phyloP scores from a whole-genome alignment of 2,888 invertebrate genomes.

The Meta bourneti region DNA sequence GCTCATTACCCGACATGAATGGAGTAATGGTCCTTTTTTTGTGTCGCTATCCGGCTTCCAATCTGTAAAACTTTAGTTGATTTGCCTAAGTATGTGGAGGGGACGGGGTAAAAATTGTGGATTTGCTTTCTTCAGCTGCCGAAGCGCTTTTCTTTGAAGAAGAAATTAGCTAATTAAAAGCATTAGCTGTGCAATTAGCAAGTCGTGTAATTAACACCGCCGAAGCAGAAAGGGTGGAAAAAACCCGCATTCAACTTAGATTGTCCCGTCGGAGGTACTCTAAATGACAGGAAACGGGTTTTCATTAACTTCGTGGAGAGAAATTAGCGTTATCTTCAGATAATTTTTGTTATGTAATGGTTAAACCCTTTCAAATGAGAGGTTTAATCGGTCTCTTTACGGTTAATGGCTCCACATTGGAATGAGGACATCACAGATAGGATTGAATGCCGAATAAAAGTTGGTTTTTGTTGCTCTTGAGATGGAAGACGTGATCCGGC shows the following conservation, averaged over 20 bases:
- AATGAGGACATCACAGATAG: not conserved
- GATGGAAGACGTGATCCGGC: not conserved
- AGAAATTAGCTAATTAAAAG: not conserved
- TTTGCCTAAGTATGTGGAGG: constrained; percentile 35
- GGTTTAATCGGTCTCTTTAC: constrained; percentile 9
- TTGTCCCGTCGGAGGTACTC: not conserved
- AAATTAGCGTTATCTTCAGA: constrained; percentile 47
- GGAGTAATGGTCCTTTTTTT: constrained; percentile 73
- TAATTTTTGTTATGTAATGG: constrained; percentile 53
- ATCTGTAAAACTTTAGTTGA: constrained; percentile 68
- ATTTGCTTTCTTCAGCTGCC: not conserved
- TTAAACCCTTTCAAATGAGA: constrained; percentile 43
- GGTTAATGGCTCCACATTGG: constrained; percentile 15
- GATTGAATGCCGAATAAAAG: not conserved
- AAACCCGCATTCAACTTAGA: not conserved
- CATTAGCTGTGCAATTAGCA: not conserved
- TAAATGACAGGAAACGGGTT: not conserved
- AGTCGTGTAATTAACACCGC: not conserved
- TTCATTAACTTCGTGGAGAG: constrained; percentile 8
- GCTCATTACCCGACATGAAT: constrained; percentile 70
- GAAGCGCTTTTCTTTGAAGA: not conserved
- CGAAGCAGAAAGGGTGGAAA: not conserved
- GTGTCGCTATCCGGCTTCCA: constrained; percentile 52
- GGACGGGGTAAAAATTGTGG: constrained; percentile 49
- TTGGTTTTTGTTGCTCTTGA: not conserved